Base-by-base conservation (phyloP, 2,113 vertebrate genomes). In the Cettia cetti region DNA sequence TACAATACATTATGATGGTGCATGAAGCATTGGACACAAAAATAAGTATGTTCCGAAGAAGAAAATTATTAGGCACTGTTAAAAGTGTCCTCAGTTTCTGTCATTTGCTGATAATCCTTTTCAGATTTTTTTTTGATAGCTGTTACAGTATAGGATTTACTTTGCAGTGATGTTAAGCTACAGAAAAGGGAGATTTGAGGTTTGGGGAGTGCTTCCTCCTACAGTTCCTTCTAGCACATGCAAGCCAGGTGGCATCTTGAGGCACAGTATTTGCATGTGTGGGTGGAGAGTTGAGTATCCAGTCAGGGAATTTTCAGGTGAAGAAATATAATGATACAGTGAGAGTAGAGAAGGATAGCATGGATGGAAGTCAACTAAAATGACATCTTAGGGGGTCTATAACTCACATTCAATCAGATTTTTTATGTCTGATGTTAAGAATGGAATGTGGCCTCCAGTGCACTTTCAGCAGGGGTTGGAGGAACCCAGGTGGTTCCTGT, bases 241-340 rank as follows among this genome's bases (percentile, higher is more conserved):
- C 64, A 81, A 90, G 59, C n/a, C 53, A 39, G 63, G 56, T 2
- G 39, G 27, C 80, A 76, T 13, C 21, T 26, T 78, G 80, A 52
- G 65, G 40, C 3, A 0, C 19, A 74, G 27, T 33, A 33, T 90
- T 92, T 93, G 52, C 63, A 20, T 82, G 49, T 4, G 92, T 94
- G 76, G 76, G 80, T 93, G 80, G 47, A 24, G 53, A 89, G 37
- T 10, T 28, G 37, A 31, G 42, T 76, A 24, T 77, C 60, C 81
- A 60, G 18, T 70, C 31, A 60, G 92, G 79, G 88, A 97, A 94
- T 90, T 97, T 90, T 96, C 77, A 68, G 31, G 65, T 90, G 31
- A 95, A 86, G 88, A 65, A 90, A 96, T 93, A 81, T 93, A 71
- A 83, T 90, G 92, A 96, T 96, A 83, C 56, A 0, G 76, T 95